Conservation (phyloP, 1,140 invertebrate genomes). For the Drosophila auraria region DNA sequence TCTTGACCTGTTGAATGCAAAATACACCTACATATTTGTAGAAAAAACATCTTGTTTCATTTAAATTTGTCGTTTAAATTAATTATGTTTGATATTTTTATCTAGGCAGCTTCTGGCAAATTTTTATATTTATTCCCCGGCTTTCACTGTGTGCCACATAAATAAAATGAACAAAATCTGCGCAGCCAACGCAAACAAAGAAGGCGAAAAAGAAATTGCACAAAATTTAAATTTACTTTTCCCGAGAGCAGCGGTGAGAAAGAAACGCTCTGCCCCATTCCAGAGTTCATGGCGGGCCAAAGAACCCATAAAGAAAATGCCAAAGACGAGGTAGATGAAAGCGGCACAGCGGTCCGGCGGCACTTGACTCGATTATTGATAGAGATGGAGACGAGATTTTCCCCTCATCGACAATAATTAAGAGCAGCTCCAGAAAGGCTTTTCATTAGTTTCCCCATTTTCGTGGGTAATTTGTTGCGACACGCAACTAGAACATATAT, state of each 20-base stretch:
- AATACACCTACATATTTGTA: conserved; percentile 4
- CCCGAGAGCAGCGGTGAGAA: conserved; percentile 32
- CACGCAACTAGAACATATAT: conserved; percentile 50
- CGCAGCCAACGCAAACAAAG: conserved; percentile 28
- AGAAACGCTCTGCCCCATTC: conserved; percentile 30
- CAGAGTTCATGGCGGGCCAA: conserved; percentile 48
- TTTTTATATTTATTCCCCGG: conserved; percentile 39
- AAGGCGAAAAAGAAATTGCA: conserved; percentile 42
- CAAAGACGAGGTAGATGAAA: conserved; percentile 21
- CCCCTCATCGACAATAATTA: conserved; percentile 40
- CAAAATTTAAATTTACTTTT: conserved; percentile 54
- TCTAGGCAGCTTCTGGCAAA: conserved; percentile 27
- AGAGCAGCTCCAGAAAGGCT: conserved; percentile 49
- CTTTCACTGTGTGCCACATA: conserved; percentile 44
- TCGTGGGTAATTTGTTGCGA: conserved; percentile 24
- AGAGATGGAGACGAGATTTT: conserved; percentile 39
- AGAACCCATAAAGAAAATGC: conserved; percentile 50
- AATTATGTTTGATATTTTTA: conserved; percentile 48
- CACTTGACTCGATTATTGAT: conserved; percentile 44
- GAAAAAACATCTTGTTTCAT: conserved; percentile 26
- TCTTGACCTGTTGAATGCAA: conserved; percentile 22
- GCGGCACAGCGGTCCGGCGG: conserved; percentile 21
- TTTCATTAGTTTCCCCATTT: conserved; percentile 39
- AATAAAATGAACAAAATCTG: conserved; percentile 36
- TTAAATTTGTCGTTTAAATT: conserved; percentile 35